Evolutionary conservation across 2,888 invertebrate species (phyloP).

Genomic region (Syritta pipiens): DNA sequence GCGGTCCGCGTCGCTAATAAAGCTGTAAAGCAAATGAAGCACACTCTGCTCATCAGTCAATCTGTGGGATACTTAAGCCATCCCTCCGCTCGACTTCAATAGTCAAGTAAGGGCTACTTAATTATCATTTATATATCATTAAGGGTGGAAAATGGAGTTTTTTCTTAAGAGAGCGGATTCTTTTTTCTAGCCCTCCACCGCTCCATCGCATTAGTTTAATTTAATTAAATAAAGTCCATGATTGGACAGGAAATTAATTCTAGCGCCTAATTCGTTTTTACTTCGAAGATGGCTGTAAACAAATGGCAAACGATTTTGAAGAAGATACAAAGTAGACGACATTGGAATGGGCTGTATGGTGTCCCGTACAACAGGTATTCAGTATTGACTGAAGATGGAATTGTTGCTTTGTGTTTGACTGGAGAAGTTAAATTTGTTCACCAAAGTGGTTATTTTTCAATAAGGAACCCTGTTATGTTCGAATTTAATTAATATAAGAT

Average conservation of each 20-base stretch:
- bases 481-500: no score
- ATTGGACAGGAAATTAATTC: conserved; percentile 70
- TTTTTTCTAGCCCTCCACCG: background rate
- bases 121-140: conserved; percentile 69
- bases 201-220: conserved; percentile 61
- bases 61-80: conserved; percentile 20
- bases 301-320: conserved; percentile 45
- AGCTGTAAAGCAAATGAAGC: conserved; percentile 67
- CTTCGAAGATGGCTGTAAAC: conserved; percentile 18
- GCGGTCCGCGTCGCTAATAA: conserved; percentile 40
- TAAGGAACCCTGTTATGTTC: no score
- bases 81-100: conserved; percentile 46
- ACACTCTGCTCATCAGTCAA: conserved; percentile 64
- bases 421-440: no score
- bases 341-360: background rate
- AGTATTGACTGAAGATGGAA: conserved; percentile 43
- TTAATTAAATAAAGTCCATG: conserved; percentile 70
- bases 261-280: conserved; percentile 59
- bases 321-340: background rate
- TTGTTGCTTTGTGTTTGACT: conserved; percentile 57
- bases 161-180: conserved; percentile 3
- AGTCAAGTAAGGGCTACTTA: conserved; percentile 66
- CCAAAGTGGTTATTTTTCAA: no score
- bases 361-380: conserved; percentile 50
- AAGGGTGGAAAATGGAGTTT: conserved; percentile 43